Evolutionary conservation across 2,797 vertebrate species (phyloP).

Genomic region (Sebastes vulpes): DNA sequence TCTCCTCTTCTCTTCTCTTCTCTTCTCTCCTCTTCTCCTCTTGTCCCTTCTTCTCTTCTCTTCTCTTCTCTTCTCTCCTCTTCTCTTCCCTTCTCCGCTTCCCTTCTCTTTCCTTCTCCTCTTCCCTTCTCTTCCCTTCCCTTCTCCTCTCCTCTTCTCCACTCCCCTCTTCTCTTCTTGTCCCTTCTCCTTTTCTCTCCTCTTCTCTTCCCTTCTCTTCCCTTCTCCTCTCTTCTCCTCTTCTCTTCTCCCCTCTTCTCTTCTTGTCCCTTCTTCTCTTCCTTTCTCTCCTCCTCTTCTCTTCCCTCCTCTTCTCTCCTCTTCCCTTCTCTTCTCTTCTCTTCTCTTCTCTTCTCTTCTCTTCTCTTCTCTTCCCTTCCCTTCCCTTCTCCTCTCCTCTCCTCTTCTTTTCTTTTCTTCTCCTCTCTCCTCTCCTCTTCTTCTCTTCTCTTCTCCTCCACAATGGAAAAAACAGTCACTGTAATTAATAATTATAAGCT

Average conservation of each 20-base stretch:
- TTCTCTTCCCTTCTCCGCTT: accelerated
- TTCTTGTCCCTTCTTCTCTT: not conserved
- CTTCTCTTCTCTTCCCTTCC: not conserved
- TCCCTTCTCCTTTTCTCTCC: accelerated
- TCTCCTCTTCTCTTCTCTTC: not conserved
- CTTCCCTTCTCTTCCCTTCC: not conserved
- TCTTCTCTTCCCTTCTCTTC: not conserved
- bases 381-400: too few relatives aligned
- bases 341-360: not conserved
- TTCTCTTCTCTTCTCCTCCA: not conserved
- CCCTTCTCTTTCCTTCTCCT: not conserved
- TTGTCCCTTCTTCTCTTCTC: accelerated
- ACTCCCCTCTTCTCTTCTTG: not conserved
- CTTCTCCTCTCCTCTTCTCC: not conserved
- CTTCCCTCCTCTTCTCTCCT: too few relatives aligned
- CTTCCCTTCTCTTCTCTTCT: too few relatives aligned
- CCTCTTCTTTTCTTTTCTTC: not conserved
- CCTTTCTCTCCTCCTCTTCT: too few relatives aligned
- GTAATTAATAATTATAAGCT: slow-evolving; percentile 61
- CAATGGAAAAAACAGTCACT: slow-evolving; percentile 48
- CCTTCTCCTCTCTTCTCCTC: not conserved
- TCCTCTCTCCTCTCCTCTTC: not conserved
- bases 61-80: not conserved
- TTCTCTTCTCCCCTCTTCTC: too few relatives aligned
- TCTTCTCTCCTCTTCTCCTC: accelerated